These are phyloP conservation scores for Sturnira hondurensis DNA, from an alignment of 2,113 vertebrate genomes.

Conservation along the genomic window DNA sequence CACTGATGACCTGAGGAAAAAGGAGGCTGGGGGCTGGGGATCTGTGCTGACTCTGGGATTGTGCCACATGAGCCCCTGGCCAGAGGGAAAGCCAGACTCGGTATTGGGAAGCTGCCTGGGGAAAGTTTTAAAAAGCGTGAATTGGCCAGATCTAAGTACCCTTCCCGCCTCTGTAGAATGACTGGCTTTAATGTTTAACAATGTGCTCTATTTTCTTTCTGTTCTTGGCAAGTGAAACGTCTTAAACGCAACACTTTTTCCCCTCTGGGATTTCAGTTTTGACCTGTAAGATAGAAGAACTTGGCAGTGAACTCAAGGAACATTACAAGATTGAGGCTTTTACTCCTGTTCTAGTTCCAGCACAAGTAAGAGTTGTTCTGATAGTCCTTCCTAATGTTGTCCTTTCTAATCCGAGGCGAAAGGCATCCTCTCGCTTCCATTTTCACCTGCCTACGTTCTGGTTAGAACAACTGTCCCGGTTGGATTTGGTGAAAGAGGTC, in stretches of 20 bases:
- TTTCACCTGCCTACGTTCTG: background rate
- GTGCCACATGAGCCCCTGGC: background rate
- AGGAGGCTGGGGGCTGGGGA: background rate
- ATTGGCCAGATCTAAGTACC: background rate
- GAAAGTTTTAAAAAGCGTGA: background rate
- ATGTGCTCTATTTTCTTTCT: background rate
- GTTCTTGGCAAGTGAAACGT: background rate
- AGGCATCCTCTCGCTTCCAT: background rate
- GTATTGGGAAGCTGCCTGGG: background rate
- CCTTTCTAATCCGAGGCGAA: background rate
- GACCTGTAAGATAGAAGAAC: constrained; percentile 87
- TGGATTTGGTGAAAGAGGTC: background rate
- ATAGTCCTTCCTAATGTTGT: background rate
- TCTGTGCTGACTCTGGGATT: background rate
- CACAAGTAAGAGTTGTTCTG: constrained; percentile 82
- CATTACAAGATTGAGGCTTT: constrained; percentile 90
- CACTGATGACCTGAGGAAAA: background rate
- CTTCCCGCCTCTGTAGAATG: background rate
- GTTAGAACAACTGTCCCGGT: background rate
- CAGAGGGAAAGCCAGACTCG: background rate
- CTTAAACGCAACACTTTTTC: background rate
- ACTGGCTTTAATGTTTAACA: background rate
- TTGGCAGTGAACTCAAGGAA: constrained; percentile 83
- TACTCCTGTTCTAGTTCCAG: constrained; percentile 80
- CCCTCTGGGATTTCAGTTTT: constrained; percentile 79